Evolutionary conservation across 92 coral and sea anemone genomes (phyloP).

Genomic region (Bergia sp.): DNA sequence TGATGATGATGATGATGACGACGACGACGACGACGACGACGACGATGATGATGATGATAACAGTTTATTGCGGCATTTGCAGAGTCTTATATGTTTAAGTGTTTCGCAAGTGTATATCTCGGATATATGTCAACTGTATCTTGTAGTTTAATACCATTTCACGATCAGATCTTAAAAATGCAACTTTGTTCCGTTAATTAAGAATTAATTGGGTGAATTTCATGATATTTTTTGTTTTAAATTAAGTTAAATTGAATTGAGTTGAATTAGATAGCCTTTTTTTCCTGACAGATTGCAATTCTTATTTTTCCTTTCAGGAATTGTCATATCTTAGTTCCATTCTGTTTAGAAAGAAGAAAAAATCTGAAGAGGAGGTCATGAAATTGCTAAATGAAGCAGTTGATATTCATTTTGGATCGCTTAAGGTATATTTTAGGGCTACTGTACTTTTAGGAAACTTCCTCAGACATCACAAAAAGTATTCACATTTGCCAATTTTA

Average conservation of each 20-base stretch:
- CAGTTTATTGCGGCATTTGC: not conserved
- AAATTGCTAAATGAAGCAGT: constrained; percentile 84
- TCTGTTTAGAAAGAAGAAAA: constrained; percentile 83
- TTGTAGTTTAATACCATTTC: not conserved
- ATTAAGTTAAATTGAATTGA: too few species aligned
- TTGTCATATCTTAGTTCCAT: constrained; percentile 92
- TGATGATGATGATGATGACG: too few species aligned
- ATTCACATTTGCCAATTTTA: not conserved
- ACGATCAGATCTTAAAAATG: not conserved
- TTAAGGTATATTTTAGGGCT: constrained; percentile 64
- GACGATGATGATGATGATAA: too few species aligned
- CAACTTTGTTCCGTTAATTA: not conserved
- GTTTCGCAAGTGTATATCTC: not conserved
- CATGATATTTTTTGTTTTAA: too few species aligned
- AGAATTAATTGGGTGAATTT: not conserved
- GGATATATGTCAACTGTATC: not conserved
- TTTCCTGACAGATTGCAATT: not conserved
- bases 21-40: too few species aligned
- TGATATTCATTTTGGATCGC: constrained; percentile 85
- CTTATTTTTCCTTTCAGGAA: constrained; percentile 63
- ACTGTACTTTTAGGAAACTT: not conserved
- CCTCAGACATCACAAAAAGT: not conserved
- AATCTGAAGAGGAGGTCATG: constrained; percentile 80
- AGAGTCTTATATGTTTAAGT: too few species aligned
- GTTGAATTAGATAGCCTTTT: not conserved